Conservation (phyloP, 2,888 invertebrate genomes). For the Lepeophtheirus nordmannii region DNA sequence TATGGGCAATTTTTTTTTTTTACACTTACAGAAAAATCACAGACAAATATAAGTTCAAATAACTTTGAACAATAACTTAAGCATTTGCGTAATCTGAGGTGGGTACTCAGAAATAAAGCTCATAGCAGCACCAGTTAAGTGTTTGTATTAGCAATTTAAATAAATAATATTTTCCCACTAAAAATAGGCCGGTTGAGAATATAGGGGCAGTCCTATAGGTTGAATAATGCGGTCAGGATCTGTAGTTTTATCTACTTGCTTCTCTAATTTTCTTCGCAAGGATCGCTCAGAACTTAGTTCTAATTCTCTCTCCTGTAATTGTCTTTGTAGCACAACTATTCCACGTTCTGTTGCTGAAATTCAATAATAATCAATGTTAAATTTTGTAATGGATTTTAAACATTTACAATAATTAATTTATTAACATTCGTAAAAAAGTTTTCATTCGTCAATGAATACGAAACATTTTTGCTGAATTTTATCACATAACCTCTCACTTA, state of each 20-base stretch:
- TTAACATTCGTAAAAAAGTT: no score
- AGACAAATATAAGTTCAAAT: no score
- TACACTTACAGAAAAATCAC: no score
- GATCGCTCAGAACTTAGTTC: constrained; percentile 15
- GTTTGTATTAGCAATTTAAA: not conserved
- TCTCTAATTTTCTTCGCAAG: constrained; percentile 14
- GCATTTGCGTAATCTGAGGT: no score
- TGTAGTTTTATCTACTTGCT: not conserved
- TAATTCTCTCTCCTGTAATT: constrained; percentile 1
- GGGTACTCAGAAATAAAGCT: no score
- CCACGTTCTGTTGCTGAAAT: constrained; percentile 20
- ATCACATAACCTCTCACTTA: no score
- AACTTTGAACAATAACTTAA: no score
- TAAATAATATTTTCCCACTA: not conserved
- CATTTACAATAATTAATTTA: no score
- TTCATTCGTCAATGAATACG: not conserved
- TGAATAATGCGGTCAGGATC: not conserved
- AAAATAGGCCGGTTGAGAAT: constrained; percentile 1
- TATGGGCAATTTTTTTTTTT: no score
- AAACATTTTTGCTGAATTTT: not conserved
- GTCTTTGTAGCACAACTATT: constrained; percentile 1
- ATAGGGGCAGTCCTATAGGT: not conserved
- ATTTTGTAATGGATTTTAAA: not conserved
- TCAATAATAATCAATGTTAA: not conserved
- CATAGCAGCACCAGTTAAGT: no score